Evolutionary conservation across 2,797 vertebrate species (phyloP).

Genomic region (Geotrypetes seraphini): DNA sequence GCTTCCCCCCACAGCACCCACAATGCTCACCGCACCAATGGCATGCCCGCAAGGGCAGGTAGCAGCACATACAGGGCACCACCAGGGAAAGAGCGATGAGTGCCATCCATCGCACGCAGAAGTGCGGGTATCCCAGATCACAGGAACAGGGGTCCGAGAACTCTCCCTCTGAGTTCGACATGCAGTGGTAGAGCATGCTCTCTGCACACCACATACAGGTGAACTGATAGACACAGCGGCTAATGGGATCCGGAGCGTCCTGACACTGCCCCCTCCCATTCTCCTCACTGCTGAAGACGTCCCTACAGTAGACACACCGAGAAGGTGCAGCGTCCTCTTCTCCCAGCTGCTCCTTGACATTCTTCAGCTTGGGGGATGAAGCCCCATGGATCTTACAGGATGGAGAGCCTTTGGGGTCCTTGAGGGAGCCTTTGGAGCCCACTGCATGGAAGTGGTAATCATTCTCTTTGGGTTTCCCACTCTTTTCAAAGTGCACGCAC

Average conservation of each 20-base stretch:
- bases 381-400: slow-evolving; percentile 46
- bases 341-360: background rate
- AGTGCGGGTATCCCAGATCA: slow-evolving; percentile 72
- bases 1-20: slow-evolving; percentile 81
- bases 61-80: slow-evolving; percentile 93
- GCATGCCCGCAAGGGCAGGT: slow-evolving; percentile 77
- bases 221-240: slow-evolving; percentile 78
- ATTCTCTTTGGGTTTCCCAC: slow-evolving; percentile 45
- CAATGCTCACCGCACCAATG: slow-evolving; percentile 80
- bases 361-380: slow-evolving; percentile 11
- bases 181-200: slow-evolving; percentile 89
- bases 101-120: slow-evolving; percentile 83
- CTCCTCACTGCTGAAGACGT: slow-evolving; percentile 74
- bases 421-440: slow-evolving; percentile 38
- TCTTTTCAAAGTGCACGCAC: slow-evolving; percentile 78
- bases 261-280: slow-evolving; percentile 82
- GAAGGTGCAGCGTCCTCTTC: slow-evolving; percentile 23
- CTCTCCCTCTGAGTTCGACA: slow-evolving; percentile 90
- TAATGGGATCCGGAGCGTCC: slow-evolving; percentile 80
- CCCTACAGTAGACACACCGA: slow-evolving; percentile 82
- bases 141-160: slow-evolving; percentile 91
- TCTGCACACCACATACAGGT: slow-evolving; percentile 91
- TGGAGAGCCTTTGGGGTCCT: slow-evolving; percentile 32
- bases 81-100: slow-evolving; percentile 76
- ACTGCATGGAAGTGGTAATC: slow-evolving; percentile 42